These are phyloP conservation scores for Zelleria hepariella DNA, from an alignment of 2,888 invertebrate species.

Conservation along the genomic window DNA sequence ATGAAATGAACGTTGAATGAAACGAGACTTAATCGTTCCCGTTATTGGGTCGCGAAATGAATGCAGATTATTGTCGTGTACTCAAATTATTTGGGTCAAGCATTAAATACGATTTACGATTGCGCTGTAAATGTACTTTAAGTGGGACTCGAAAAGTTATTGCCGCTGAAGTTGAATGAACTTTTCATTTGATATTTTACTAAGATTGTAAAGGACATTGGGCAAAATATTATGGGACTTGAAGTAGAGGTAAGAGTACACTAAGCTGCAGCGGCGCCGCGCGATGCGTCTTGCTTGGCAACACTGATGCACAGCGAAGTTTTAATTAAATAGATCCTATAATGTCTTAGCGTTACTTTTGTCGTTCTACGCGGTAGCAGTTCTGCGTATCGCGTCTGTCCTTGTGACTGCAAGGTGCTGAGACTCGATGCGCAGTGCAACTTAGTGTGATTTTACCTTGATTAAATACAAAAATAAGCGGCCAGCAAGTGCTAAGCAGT, in stretches of 20 bases:
- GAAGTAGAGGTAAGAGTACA: not conserved
- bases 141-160: not conserved
- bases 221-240: not conserved
- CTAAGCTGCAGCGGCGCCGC: no score
- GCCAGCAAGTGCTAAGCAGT: no score
- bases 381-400: no score
- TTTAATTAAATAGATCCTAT: no score
- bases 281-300: no score
- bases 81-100: slow-evolving; percentile 25
- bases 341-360: no score
- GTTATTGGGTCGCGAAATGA: slow-evolving; percentile 30
- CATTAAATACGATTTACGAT: slow-evolving; percentile 27
- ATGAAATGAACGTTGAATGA: slow-evolving; percentile 15
- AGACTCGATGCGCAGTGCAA: no score
- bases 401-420: no score
- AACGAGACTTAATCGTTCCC: slow-evolving; percentile 29
- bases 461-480: no score
- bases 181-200: not conserved
- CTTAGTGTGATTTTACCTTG: no score
- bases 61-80: slow-evolving; percentile 26
- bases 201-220: not conserved
- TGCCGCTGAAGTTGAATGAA: not conserved
- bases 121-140: not conserved
- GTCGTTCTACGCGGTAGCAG: no score
- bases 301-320: no score